phyloP scores from a whole-genome alignment of 1,140 invertebrate species.

The Sinella curviseta region DNA sequence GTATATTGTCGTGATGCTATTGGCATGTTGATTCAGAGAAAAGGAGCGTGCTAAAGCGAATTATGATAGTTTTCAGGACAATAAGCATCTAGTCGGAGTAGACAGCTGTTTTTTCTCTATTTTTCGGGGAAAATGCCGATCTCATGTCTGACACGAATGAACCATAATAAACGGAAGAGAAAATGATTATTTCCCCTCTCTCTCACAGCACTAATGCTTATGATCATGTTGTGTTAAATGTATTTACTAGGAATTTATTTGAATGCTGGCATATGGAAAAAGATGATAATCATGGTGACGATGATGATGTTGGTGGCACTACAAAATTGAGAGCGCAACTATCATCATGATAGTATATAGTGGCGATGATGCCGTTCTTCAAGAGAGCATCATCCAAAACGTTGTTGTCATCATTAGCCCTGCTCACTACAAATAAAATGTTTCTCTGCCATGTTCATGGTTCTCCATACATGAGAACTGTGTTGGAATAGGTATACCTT shows the following conservation, averaged over 20 bases:
- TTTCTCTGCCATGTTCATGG: background rate
- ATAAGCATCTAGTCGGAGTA: too few relatives aligned
- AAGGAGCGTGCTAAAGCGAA: background rate
- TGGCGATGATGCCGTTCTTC: background rate
- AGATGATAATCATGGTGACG: too few relatives aligned
- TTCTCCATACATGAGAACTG: too few relatives aligned
- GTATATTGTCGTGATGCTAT: too few relatives aligned
- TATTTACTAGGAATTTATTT: background rate
- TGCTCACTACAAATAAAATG: background rate
- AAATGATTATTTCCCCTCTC: background rate
- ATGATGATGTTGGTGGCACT: background rate
- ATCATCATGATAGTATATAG: background rate
- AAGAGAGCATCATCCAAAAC: background rate
- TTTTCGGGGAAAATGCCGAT: background rate
- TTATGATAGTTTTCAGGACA: too few relatives aligned
- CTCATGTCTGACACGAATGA: background rate
- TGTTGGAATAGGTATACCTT: too few relatives aligned
- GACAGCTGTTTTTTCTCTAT: too few relatives aligned
- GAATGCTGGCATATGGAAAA: background rate
- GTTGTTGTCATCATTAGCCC: constrained; percentile 7
- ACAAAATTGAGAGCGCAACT: background rate
- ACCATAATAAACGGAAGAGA: background rate
- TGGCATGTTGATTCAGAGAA: background rate
- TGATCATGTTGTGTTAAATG: background rate
- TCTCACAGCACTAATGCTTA: background rate